Base-by-base conservation (phyloP, 2,113 vertebrate species). In the Lota lota region DNA sequence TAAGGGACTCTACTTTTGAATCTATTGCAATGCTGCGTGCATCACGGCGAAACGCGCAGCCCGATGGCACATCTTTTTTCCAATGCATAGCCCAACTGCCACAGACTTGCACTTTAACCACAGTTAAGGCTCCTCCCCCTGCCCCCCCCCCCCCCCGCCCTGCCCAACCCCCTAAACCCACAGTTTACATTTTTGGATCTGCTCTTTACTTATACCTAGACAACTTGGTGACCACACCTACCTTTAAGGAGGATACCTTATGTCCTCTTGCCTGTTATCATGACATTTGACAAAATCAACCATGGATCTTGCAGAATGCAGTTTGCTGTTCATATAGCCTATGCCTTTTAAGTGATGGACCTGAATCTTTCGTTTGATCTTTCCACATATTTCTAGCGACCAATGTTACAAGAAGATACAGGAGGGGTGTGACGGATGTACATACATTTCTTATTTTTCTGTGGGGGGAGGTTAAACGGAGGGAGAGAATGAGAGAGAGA, bases 31-130 rank as follows among this genome's bases (percentile, higher is more conserved):
- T 87, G 83, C 85, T 82, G 74, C 60, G 66, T 4, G 28, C 71
- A 79, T 79, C 83, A 88, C 84, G 63, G 80, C 82, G 77, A 76
- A 74, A 58, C 10, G 56, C 73, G 78, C 70, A 64, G 77, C 75
- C 63, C 75, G 40, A 70, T 61, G 83, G 85, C 86, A 85, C 86
- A 79, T 69, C 76, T 33, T 33, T 6, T 33, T 84, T 84, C 78
- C 77, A 61, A 84, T 82, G 85, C 86, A 84, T 84, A 90, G 83
- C 87, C 83, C 87, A 87, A 91, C 91, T 91, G 90, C 91, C 89
- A 89, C 88, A 93, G 90, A 92, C 88, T 91, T 93, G 92, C 92
- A 93, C 92, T 93, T 93, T 93, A 93, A 89, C 63, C 72, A 88
- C 87, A 82, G 88, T 89, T 12, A 21, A 77, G 88, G 90, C 89